Base-by-base conservation (phyloP, 2,797 vertebrate genomes). In the Emys orbicularis region DNA sequence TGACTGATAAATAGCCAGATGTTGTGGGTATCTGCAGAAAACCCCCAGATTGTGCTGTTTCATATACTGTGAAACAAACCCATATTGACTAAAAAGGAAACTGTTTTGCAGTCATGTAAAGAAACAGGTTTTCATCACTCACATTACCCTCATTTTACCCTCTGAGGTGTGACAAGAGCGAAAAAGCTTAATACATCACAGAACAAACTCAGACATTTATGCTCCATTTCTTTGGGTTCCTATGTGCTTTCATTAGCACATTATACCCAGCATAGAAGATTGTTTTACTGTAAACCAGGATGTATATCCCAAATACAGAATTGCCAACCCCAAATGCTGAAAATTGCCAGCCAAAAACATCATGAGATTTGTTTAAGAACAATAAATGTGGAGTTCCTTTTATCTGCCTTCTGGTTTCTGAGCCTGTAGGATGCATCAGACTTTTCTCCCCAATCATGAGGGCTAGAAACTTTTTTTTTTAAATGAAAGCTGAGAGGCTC, bases 71-170 rank as follows among this genome's bases (percentile, higher is more conserved):
- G 31, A 82, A 84, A 37, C 13, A 79, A 4, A 84, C 2, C 12
- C 12, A 54, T 0, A 0, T 4, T 76, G 31, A 82, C 27, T 1
- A 1, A 81, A 89, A 31, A 7, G 83, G 10, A 21, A 23, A 80
- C 13, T 23, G 41, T 5, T 4, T 1, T 18, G 10, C 59, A 13
- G 8, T 37, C 54, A 37, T 52, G n/a, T 92, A 90, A 6, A 31
- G 47, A 41, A 29, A 47, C 44, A n/a, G 12, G 53, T n/a, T 25
- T 84, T 10, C 1, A 0, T 18, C 47, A 56, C 47, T 81, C 77
- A 21, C 8, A 82, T 87, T 84, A 15, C n/a, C 47, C 52, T 3
- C 16, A 2, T 8, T 86, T 53, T 6, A 44, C 12, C 5, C 65
- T 84, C 57, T 80, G 31, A 10, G 31, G 68, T 77, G 61, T 47